Conservation (phyloP, 2,797 vertebrate genomes). For the Pitangus sulphuratus region DNA sequence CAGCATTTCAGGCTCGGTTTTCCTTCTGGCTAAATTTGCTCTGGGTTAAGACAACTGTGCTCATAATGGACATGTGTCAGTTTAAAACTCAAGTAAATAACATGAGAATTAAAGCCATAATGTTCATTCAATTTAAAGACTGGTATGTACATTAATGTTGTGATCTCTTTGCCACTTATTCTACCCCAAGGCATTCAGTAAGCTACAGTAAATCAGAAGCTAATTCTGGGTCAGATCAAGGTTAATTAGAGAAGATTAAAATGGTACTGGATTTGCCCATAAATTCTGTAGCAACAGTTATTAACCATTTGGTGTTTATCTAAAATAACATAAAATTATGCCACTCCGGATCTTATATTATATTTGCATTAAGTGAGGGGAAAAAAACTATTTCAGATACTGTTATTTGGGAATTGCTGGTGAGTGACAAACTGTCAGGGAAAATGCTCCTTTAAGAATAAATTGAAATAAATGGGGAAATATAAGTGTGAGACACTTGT, state of each 20-base stretch:
- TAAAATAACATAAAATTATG: not conserved
- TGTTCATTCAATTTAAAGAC: not conserved
- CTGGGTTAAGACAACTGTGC: not conserved
- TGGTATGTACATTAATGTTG: not conserved
- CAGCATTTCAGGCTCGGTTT: not conserved
- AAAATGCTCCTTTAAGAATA: not conserved
- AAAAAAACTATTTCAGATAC: not conserved
- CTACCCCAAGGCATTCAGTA: not conserved
- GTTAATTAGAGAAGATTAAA: constrained; percentile 17
- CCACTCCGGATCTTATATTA: not conserved
- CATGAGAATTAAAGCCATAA: not conserved
- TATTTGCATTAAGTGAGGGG: not conserved
- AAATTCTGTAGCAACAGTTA: not conserved
- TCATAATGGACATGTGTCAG: not conserved
- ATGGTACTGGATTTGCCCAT: not conserved
- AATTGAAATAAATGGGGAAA: constrained; percentile 1
- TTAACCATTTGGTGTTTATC: not conserved
- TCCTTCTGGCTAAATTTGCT: not conserved
- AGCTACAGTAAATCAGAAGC: not conserved
- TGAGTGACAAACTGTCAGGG: not conserved
- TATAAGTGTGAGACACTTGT: not conserved
- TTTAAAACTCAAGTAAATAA: not conserved
- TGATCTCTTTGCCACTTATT: not conserved
- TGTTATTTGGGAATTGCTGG: not conserved
- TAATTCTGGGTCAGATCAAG: not conserved